Conservation (phyloP, 92 coral and sea anemone genomes). For the Parazoanthus darwini region DNA sequence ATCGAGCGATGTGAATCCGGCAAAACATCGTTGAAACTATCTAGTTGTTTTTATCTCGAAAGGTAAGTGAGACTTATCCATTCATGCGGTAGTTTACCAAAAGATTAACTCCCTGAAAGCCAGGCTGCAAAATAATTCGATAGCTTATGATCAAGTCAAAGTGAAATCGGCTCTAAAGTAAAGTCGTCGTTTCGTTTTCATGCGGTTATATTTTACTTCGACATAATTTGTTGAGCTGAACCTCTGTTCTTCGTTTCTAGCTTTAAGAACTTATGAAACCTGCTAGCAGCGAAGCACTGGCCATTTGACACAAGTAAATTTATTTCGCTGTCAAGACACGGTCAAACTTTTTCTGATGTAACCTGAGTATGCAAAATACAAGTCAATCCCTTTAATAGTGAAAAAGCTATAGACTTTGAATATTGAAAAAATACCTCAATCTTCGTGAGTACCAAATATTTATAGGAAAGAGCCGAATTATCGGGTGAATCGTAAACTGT, state of each 20-base stretch:
- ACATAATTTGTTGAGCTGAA: neutral
- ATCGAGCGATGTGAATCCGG: neutral
- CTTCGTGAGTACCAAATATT: neutral
- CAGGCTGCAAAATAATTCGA: neutral
- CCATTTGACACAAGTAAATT: neutral
- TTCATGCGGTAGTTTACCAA: neutral
- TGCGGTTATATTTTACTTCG: neutral
- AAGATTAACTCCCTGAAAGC: neutral
- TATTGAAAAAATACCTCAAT: neutral
- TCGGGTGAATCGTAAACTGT: neutral
- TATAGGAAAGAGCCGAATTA: neutral
- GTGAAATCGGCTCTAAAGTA: neutral
- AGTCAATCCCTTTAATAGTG: neutral
- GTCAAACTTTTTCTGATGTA: neutral
- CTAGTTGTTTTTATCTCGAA: neutral
- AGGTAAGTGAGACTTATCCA: conserved; percentile 11
- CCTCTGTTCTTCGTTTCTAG: neutral
- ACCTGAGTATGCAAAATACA: neutral
- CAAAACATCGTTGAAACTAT: neutral
- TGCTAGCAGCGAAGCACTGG: neutral
- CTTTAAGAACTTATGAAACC: neutral
- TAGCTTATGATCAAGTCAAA: neutral
- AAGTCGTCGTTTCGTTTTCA: neutral
- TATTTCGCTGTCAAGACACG: neutral
- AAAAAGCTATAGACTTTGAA: neutral